These are phyloP conservation scores for Myripristis jacobus DNA, from an alignment of 2,797 vertebrate genomes.

Conservation along the genomic window DNA sequence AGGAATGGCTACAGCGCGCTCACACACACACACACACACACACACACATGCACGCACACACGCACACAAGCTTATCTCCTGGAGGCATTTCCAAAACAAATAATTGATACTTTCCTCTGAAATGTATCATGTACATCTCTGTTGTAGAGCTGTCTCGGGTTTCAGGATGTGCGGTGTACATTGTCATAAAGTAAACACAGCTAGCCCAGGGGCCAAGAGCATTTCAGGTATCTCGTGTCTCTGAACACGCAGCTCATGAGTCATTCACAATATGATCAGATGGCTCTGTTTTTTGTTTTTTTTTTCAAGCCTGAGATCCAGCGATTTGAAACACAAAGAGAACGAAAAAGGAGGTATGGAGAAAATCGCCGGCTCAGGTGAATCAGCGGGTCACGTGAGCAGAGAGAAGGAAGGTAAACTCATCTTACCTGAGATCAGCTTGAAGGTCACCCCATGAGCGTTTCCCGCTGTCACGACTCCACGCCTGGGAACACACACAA, in stretches of 20 bases:
- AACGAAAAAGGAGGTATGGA: background rate
- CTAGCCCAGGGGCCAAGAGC: slow-evolving; percentile 1
- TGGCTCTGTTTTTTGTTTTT: slow-evolving; percentile 7
- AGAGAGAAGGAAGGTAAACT: background rate
- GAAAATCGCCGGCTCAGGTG: slow-evolving; percentile 11
- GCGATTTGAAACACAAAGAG: slow-evolving; percentile 26
- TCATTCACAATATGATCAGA: slow-evolving; percentile 33
- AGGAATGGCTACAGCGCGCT: background rate
- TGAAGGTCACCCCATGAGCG: background rate
- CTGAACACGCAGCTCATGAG: slow-evolving; percentile 2
- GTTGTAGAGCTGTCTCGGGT: slow-evolving; percentile 3
- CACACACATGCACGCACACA: background rate
- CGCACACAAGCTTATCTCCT: slow-evolving; percentile 27
- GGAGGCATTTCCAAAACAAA: slow-evolving; percentile 27
- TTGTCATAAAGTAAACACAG: slow-evolving; percentile 11
- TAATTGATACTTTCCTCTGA: slow-evolving; percentile 28
- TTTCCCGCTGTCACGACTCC: background rate
- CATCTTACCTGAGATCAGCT: slow-evolving; percentile 63
- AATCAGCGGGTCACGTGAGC: slow-evolving; percentile 48
- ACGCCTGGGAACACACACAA: slow-evolving; percentile 53
- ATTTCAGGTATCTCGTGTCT: slow-evolving; percentile 25
- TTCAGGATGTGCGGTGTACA: slow-evolving; percentile 25
- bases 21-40: slow-evolving; percentile 4
- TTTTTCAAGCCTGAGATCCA: background rate
- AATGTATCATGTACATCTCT: slow-evolving; percentile 15